Evolutionary conservation across 1,140 invertebrate genomes (phyloP).

Genomic region (Homarus americanus): DNA sequence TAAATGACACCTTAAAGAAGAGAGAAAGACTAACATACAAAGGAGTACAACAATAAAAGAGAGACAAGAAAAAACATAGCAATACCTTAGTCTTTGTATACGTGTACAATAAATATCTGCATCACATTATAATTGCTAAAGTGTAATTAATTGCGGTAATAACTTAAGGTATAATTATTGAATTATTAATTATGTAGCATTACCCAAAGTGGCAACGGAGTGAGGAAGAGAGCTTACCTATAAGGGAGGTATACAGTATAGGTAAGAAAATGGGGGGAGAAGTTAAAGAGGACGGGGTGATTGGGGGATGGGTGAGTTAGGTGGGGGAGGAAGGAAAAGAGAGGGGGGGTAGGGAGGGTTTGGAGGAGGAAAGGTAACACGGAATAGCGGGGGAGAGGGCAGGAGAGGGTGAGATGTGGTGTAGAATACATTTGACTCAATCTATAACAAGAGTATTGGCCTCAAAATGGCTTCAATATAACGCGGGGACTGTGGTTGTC

Average conservation of each 20-base stretch:
- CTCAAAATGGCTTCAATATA: too few relatives aligned
- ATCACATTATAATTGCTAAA: slow-evolving; percentile 57
- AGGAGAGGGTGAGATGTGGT: too few relatives aligned
- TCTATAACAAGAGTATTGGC: too few relatives aligned
- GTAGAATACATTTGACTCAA: too few relatives aligned
- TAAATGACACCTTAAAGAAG: too few relatives aligned
- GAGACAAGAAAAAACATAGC: slow-evolving; percentile 36
- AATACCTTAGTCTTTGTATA: slow-evolving; percentile 21
- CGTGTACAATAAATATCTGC: slow-evolving; percentile 34
- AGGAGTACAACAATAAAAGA: too few relatives aligned
- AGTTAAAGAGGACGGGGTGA: too few relatives aligned
- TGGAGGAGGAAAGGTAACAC: background rate
- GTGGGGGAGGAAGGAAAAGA: background rate
- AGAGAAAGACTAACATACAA: too few relatives aligned
- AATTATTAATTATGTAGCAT: slow-evolving; percentile 29
- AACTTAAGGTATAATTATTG: slow-evolving; percentile 46
- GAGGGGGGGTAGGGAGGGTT: too few relatives aligned
- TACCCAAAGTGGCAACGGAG: slow-evolving; percentile 1
- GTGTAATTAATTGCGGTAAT: slow-evolving; percentile 54
- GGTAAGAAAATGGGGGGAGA: background rate
- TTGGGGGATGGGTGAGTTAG: background rate
- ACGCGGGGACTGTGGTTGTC: too few relatives aligned
- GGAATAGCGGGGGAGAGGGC: too few relatives aligned
- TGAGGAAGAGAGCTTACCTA: too few relatives aligned
- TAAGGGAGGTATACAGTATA: background rate